Conservation (phyloP, 2,113 vertebrate genomes). For the Vidua macroura region DNA sequence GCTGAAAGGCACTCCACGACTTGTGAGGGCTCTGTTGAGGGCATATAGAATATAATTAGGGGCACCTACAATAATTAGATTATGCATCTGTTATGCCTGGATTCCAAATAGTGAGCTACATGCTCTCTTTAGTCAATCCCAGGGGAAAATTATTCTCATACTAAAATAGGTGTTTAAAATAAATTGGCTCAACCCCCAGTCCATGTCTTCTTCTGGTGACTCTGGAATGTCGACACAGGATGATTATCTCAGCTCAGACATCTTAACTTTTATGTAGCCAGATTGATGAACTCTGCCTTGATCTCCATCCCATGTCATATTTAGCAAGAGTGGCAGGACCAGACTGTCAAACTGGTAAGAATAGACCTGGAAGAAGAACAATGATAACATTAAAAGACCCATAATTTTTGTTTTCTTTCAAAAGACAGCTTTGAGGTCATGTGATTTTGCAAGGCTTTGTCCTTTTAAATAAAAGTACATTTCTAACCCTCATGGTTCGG, state of each 20-base stretch:
- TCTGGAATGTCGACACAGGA: background rate
- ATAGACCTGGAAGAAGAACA: background rate
- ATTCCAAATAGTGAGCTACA: background rate
- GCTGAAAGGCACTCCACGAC: background rate
- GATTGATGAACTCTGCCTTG: background rate
- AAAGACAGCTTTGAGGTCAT: background rate
- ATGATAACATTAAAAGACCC: background rate
- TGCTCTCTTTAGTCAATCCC: background rate
- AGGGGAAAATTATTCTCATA: background rate
- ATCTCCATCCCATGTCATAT: background rate
- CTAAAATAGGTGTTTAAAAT: background rate
- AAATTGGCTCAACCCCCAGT: background rate
- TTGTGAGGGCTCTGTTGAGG: background rate
- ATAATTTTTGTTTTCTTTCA: background rate
- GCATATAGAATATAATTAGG: background rate
- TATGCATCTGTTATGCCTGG: background rate
- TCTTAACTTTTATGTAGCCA: background rate
- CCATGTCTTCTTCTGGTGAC: background rate
- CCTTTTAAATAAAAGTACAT: background rate
- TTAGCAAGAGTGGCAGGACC: background rate
- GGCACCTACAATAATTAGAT: background rate
- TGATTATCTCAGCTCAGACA: background rate
- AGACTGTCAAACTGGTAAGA: background rate
- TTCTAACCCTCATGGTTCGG: background rate
- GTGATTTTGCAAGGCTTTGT: background rate